Evolutionary conservation across 2,888 invertebrate genomes (phyloP).

Genomic region (Nymphalis polychloros): DNA sequence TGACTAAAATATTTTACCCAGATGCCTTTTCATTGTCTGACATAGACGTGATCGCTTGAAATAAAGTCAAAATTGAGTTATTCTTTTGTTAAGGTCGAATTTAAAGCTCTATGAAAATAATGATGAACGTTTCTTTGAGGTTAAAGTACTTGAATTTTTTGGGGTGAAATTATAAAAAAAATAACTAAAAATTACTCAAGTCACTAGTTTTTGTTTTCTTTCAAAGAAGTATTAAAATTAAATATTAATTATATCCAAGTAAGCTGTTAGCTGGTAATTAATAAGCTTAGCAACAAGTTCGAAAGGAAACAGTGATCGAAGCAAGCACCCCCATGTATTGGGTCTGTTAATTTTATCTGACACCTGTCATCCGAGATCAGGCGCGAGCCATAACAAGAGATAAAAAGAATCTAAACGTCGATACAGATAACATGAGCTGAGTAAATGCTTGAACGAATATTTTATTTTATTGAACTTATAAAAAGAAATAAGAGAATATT

Average conservation of each 20-base stretch:
- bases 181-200: no score
- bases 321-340: not conserved
- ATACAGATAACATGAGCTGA: not conserved
- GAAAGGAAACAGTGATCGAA: not conserved
- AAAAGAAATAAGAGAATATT: no score
- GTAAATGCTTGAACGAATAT: not conserved
- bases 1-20: constrained; percentile 7
- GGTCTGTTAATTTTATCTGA: not conserved
- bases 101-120: not conserved
- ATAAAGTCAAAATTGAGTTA: not conserved
- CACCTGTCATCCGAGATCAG: constrained; percentile 1
- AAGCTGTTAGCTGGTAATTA: not conserved
- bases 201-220: no score
- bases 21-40: constrained; percentile 1
- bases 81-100: not conserved
- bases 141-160: no score
- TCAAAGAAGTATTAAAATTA: no score
- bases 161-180: no score
- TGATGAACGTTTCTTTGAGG: not conserved
- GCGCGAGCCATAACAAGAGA: not conserved
- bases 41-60: not conserved
- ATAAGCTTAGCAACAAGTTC: not conserved
- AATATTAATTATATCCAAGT: no score
- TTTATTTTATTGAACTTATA: not conserved
- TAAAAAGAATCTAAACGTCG: constrained; percentile 7